Evolutionary conservation across 1,140 invertebrate species (phyloP), one percentile per base, ranked within the genome.

Genomic region (Oryzaephilus surinamensis): DNA sequence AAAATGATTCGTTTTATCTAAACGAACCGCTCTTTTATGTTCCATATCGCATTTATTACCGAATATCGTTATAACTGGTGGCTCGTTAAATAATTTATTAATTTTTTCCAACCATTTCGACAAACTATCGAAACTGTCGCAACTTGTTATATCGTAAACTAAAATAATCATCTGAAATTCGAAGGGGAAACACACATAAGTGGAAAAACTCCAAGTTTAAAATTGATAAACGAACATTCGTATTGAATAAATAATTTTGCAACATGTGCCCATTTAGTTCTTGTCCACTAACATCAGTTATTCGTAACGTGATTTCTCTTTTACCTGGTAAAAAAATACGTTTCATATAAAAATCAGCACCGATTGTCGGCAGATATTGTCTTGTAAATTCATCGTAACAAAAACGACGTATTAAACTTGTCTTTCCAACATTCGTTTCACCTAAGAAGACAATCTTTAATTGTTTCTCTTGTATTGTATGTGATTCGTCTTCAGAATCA

Each of bases 1-100:
- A 62, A 89, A 87, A 52, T 75, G 74, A 49, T 80, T 73, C 28
- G 86, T 84, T 54, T 73, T 78, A n/a, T 89, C 85, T 35, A 79
- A 58, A 50, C 82, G 74, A 4, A 93, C 82, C 3, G 75, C 76
- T 52, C 85, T 68, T 54, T 86, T 82, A 59, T 92, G 86, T 59
- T 92, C 88, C 52, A 91, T 70, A 63, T 94, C 89, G 62, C 70
- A 78, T 71, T 94, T 94, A 60, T 93, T 93, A 4, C 85, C 89
- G 37, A 92, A 71, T 20, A 93, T 56, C 13, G 81, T 81, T 53
- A 86, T 68, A 36, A 79, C 57, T 1, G 82, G 80, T 43, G 59
- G 33, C 8, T 55, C 43, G 13, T 38, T 60, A 5, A 69, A 66
- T 1, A 79, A 68, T 26, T 73, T 67, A 42, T 73, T 73, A 4